Base-by-base conservation (phyloP, 2,113 vertebrate genomes). In the Cochlearius cochlearius region DNA sequence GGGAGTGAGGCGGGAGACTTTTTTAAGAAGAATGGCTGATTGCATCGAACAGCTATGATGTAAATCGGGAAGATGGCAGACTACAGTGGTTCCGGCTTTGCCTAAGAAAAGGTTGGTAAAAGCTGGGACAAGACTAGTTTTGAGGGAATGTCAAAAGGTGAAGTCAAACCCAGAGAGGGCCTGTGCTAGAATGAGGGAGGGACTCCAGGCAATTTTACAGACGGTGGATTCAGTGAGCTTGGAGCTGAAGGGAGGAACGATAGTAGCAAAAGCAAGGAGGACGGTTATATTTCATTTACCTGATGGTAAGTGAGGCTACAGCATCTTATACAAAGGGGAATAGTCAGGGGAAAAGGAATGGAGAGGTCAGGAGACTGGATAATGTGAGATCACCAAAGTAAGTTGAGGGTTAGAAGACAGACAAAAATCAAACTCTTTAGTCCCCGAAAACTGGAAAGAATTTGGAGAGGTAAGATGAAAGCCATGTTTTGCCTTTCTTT, bases 121-220 rank as follows among this genome's bases (percentile, higher is more conserved):
- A 80, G 15, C 41, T 74, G 55, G 29, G 18, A 27, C 36, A 69
- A 53, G 59, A 47, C 9, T 5, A 30, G 23, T 14, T 80, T 55
- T 56, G 32, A 25, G 66, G 56, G 27, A 73, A 69, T 21, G 73
- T 47, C 53, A 80, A 22, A 43, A 60, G 55, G 34, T 26, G 34
- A 90, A 74, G 36, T 41, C 34, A 62, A 62, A 6, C 34, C 41
- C 0, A 0, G n/a, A 58, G 26, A 68, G 4, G 11, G 11, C 13
- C 39, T 55, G 43, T 56, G 32, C 47, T 39, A 43, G 47, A 32
- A 56, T 0, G 5, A 56, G 32, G 49, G 18, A 59, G 52, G 47
- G 15, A 49, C 17, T 25, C 77, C 62, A 71, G 69, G 56, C 12
- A 83, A 21, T 68, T 53, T 49, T 66, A 30, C 23, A 66, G 53